Conservation (phyloP, 2,888 invertebrate genomes). For the Stomorhina lunata region DNA sequence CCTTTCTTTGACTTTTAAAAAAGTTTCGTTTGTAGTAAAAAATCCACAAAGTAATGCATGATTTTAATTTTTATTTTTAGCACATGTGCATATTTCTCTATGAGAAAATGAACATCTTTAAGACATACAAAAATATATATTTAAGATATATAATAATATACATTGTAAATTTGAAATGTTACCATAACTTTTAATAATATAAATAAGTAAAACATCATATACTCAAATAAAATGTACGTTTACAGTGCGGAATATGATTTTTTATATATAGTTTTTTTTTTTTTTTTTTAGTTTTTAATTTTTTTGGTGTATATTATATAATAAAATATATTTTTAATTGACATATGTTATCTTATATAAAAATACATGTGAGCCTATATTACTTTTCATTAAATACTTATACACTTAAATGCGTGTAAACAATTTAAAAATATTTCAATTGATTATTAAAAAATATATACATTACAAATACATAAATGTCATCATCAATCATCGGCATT, state of each 20-base stretch:
- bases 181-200: constrained; percentile 43
- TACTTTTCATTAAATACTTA: constrained; percentile 36
- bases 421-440: constrained; percentile 36
- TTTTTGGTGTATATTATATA: constrained; percentile 43
- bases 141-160: constrained; percentile 51
- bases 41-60: background rate
- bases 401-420: constrained; percentile 43
- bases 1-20: no score
- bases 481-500: constrained; percentile 28
- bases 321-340: constrained; percentile 33
- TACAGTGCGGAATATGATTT: constrained; percentile 48
- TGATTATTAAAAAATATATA: constrained; percentile 30
- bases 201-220: constrained; percentile 37
- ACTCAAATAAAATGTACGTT: constrained; percentile 36
- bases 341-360: constrained; percentile 29
- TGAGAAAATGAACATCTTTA: constrained; percentile 51
- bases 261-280: constrained; percentile 5
- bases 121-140: constrained; percentile 53
- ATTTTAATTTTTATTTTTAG: constrained; percentile 33
- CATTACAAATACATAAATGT: constrained; percentile 35
- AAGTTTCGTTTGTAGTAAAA: no score
- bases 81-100: constrained; percentile 51
- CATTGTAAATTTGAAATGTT: constrained; percentile 47
- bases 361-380: constrained; percentile 22
- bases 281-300: background rate